Base-by-base conservation (phyloP, 2,797 vertebrate species). In the Onychomys leucogaster region DNA sequence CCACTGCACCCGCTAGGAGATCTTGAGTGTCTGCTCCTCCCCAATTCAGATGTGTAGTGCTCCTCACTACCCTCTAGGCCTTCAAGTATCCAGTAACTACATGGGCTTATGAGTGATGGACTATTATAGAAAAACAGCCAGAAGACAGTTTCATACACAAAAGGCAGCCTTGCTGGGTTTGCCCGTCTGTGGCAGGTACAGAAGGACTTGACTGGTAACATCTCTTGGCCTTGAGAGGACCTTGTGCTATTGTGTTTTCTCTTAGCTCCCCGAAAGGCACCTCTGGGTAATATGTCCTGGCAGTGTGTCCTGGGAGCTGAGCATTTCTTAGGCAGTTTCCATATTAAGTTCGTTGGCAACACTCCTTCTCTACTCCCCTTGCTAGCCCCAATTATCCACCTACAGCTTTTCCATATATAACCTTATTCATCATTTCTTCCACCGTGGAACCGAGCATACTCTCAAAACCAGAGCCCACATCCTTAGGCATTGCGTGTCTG, bases 371-470 rank as follows among this genome's bases (percentile, higher is more conserved):
- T 63, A 21, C 27, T 80, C 43, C 49, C 83, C 29, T 96, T 37
- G 41, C 25, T 49, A 34, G 49, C 21, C 63, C 43, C n/a, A 27
- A 73, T 84, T 76, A 89, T n/a, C 57, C 52, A 81, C 73, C 29
- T 69, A 17, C 29, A 80, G 90, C 52, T 95, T 90, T 95, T 89
- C 67, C 61, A 52, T 61, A 55, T 67, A 59, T 92, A 96, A 88
- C 10, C 4, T 34, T 71, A 87, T n/a, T 87, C 77, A 27, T 84
- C 87, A 92, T 86, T 96, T 84, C 67, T 94, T 96, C 89, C 63
- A 73, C 9, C 46, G 4, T 12, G 83, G 90, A 69, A 94, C 8
- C 76, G 57, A 96, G 78, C 65, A 90, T 29, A 55, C 14, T 17
- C 41, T 93, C 88, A 85, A 86, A 98, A 92, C 6, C 41, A 93